Conservation (phyloP, 2,888 invertebrate species). For the Hymenopus coronatus region DNA sequence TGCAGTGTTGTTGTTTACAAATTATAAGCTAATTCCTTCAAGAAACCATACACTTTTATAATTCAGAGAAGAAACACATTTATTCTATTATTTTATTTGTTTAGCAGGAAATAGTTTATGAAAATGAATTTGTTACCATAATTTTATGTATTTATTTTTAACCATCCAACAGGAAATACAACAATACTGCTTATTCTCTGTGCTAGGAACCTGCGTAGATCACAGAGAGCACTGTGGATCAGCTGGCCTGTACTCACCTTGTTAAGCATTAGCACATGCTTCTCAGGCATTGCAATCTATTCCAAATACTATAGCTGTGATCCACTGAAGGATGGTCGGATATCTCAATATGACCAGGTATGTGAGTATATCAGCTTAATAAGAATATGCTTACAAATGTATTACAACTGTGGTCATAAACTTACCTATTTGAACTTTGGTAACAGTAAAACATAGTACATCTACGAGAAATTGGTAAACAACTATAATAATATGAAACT, state of each 20-base stretch:
- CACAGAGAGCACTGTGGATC: constrained; percentile 73
- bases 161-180: background rate
- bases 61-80: too few relatives aligned
- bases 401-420: too few relatives aligned
- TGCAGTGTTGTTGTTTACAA: too few relatives aligned
- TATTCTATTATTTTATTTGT: background rate
- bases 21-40: too few relatives aligned
- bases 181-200: background rate
- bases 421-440: too few relatives aligned
- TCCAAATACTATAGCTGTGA: constrained; percentile 81
- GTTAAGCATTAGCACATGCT: constrained; percentile 68
- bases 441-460: too few relatives aligned
- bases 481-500: too few relatives aligned
- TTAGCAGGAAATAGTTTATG: background rate
- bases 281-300: constrained; percentile 80
- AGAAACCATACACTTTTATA: too few relatives aligned
- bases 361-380: background rate
- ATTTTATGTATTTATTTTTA: background rate
- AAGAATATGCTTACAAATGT: too few relatives aligned
- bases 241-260: constrained; percentile 75
- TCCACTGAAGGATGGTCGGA: constrained; percentile 62
- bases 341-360: constrained; percentile 68
- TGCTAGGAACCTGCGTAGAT: constrained; percentile 52
- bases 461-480: too few relatives aligned
- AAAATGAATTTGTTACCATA: background rate